Percentiles rank a stretch among this genome's conserved stretches.
Evolutionary conservation across 2,113 vertebrate genomes (phyloP).

Genomic region (Pedetes capensis): DNA sequence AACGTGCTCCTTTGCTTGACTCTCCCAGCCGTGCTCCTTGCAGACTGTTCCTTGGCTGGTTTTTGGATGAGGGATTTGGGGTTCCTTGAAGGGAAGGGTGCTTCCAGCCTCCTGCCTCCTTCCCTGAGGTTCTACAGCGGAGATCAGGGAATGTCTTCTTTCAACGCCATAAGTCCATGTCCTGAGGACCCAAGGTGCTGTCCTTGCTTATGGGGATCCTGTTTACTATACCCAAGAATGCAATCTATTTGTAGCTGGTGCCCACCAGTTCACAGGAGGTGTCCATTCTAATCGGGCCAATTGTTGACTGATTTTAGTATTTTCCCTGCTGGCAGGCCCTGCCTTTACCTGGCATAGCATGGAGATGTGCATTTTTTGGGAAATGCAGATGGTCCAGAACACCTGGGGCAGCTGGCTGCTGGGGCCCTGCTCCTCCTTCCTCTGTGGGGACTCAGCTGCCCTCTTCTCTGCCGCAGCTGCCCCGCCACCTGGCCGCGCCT

Average conservation of each 20-base stretch:
- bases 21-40: not conserved
- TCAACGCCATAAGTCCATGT: not conserved
- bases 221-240: accelerated
- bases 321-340: not conserved
- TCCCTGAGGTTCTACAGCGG: not conserved
- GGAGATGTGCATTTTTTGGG: not conserved
- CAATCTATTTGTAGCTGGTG: no score
- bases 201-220: no score
- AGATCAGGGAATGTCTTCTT: not conserved
- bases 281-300: not conserved
- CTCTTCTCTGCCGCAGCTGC: not conserved
- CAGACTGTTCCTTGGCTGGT: no score
- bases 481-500: not conserved
- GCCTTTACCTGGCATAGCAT: not conserved
- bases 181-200: not conserved
- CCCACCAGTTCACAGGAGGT: not conserved
- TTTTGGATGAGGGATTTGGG: not conserved
- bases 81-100: not conserved
- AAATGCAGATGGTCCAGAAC: not conserved
- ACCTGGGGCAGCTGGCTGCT: not conserved
- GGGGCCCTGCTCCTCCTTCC: not conserved
- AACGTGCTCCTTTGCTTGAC: no score
- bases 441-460: not conserved
- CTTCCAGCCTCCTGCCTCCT: not conserved
- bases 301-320: not conserved